Evolutionary conservation across 2,113 vertebrate species (phyloP).

Genomic region (Cebidichthys violaceus): DNA sequence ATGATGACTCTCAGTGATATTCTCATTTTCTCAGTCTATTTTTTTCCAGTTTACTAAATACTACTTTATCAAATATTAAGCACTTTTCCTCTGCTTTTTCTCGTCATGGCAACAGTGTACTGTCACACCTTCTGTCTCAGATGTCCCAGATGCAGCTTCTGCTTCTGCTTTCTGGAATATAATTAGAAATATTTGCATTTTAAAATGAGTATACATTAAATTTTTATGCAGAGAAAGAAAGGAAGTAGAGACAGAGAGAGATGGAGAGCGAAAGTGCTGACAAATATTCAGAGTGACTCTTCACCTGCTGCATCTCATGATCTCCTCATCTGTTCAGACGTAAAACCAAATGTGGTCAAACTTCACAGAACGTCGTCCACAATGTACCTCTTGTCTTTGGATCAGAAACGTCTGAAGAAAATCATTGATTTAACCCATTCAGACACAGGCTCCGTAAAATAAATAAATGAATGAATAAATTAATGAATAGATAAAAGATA

Average conservation of each 20-base stretch:
- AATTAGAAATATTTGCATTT: constrained; percentile 18
- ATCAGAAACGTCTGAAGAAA: not conserved
- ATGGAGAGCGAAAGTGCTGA: not conserved
- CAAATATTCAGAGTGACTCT: not conserved
- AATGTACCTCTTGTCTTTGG: constrained; percentile 9
- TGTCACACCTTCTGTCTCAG: not conserved
- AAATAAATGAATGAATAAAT: not conserved
- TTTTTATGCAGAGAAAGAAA: not conserved
- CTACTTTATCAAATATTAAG: not conserved
- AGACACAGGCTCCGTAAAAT: not conserved
- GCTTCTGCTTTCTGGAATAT: not conserved
- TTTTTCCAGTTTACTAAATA: not conserved
- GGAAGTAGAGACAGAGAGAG: not conserved
- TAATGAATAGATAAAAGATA: not conserved
- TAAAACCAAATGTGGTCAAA: not conserved
- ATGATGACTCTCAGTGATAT: constrained; percentile 7
- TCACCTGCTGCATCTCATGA: not conserved
- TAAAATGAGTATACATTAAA: constrained; percentile 18
- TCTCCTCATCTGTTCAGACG: not conserved
- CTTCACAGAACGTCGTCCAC: not conserved
- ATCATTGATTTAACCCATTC: not conserved
- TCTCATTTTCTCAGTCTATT: constrained; percentile 24
- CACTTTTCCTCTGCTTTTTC: not conserved
- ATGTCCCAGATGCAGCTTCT: no score
- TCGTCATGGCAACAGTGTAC: not conserved